Percentiles rank a stretch among this genome's conserved stretches.
phyloP scores from a whole-genome alignment of 2,113 vertebrate genomes.

The Nannobrachium achirus region DNA sequence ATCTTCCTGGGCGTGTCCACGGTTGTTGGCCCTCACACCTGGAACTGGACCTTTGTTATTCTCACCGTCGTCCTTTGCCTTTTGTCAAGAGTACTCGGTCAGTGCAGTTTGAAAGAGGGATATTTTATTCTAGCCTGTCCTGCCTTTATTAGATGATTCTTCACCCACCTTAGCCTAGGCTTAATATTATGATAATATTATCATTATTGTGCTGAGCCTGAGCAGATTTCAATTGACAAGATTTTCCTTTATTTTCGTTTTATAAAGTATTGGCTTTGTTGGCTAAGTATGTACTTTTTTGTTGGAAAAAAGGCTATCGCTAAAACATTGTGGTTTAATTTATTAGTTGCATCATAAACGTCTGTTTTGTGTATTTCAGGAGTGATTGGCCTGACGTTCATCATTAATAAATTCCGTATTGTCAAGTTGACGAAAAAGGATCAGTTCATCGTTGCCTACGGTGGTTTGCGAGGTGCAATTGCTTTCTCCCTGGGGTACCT shows the following conservation, averaged over 20 bases:
- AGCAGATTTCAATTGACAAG: background rate
- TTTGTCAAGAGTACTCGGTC: constrained; percentile 90
- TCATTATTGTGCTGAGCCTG: background rate
- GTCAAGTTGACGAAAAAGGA: constrained; percentile 95
- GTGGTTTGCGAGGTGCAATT: constrained; percentile 93
- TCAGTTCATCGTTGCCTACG: constrained; percentile 97
- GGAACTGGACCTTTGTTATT: constrained; percentile 95
- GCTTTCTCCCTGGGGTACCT: constrained; percentile 95
- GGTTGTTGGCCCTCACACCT: constrained; percentile 88
- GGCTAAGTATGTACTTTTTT: too few species aligned
- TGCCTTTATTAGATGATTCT: too few species aligned
- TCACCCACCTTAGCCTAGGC: too few species aligned
- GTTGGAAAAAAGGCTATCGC: too few species aligned
- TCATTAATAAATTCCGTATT: constrained; percentile 96
- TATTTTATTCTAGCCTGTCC: background rate
- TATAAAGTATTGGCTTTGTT: too few species aligned
- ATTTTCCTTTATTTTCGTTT: background rate
- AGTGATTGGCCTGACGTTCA: constrained; percentile 89
- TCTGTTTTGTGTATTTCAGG: constrained; percentile 74
- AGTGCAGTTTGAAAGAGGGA: constrained; percentile 29
- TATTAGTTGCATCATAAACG: background rate
- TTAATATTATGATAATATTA: too few species aligned
- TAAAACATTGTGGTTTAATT: too few species aligned
- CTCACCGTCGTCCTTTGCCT: constrained; percentile 91
- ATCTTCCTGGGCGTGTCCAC: constrained; percentile 97